Percentiles rank a stretch among this genome's conserved stretches.
These are phyloP conservation scores for Brachypteracias leptosomus DNA, from an alignment of 2,113 vertebrate genomes.

Conservation along the genomic window DNA sequence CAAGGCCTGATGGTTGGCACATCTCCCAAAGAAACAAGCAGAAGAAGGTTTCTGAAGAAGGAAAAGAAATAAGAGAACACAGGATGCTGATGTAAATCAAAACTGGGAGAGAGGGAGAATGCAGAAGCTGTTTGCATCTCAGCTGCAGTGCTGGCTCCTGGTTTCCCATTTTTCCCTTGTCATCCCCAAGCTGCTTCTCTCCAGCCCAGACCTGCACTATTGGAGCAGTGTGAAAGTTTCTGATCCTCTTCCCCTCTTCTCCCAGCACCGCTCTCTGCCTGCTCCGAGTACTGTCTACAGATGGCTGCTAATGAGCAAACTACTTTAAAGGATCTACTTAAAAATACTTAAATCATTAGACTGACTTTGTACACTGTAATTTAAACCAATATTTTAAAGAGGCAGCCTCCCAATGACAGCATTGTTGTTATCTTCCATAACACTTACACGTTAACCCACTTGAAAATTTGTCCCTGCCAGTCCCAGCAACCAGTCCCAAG, in stretches of 20 bases:
- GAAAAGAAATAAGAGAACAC: conserved; percentile 13
- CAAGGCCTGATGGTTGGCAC: not conserved
- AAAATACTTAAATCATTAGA: conserved; percentile 1
- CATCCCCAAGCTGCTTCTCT: not conserved
- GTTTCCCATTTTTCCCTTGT: not conserved
- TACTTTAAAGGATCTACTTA: not conserved
- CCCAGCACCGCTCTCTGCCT: not conserved
- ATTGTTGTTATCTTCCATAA: not conserved
- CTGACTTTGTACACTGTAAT: not conserved
- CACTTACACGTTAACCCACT: not conserved
- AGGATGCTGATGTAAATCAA: conserved; percentile 55
- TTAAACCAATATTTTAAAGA: conserved; percentile 24
- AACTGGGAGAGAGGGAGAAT: not conserved
- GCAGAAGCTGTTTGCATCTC: not conserved
- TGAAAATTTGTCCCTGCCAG: not conserved
- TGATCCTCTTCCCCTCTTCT: not conserved
- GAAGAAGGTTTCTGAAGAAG: conserved; percentile 32
- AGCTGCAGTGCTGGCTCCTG: not conserved
- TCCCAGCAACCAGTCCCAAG: not conserved
- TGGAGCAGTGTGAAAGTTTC: not conserved
- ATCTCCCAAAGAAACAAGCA: conserved; percentile 41
- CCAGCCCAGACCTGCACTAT: not conserved
- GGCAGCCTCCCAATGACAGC: not conserved
- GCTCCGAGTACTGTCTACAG: not conserved
- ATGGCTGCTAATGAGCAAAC: not conserved